Percentiles rank a stretch among this genome's conserved stretches.
Evolutionary conservation across 2,113 vertebrate genomes (phyloP).

Genomic region (Cisticola juncidis): DNA sequence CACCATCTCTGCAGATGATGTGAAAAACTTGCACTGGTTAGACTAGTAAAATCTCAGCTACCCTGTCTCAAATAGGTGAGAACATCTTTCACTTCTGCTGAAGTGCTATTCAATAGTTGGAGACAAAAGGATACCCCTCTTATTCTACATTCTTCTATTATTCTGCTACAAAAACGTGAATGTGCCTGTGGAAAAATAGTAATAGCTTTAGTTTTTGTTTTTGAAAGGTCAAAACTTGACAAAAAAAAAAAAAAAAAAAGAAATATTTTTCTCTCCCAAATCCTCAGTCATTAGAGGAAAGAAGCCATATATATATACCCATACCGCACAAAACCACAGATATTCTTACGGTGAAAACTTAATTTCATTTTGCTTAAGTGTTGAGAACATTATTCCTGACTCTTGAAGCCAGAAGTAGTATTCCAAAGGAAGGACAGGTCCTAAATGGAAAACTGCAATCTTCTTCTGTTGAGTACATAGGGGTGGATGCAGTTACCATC

Average conservation of each 20-base stretch:
- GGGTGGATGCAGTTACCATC: not conserved
- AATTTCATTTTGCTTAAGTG: not conserved
- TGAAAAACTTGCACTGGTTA: not conserved
- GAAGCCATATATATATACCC: not conserved
- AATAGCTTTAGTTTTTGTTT: not conserved
- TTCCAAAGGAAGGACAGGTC: not conserved
- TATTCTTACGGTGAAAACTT: not conserved
- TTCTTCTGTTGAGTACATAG: not conserved
- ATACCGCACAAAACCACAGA: not conserved
- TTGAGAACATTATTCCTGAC: not conserved
- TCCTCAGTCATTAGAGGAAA: not conserved
- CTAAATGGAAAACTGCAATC: not conserved
- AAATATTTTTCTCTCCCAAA: fast-evolving
- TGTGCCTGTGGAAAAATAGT: not conserved
- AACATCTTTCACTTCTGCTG: not conserved
- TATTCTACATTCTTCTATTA: not conserved
- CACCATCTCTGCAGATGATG: not conserved
- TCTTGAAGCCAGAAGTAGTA: not conserved
- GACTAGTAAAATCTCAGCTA: not conserved
- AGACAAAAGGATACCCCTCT: not conserved
- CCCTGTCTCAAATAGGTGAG: not conserved
- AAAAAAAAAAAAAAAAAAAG: not conserved
- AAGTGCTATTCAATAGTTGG: not conserved
- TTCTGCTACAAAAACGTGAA: not conserved
- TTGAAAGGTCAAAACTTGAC: not conserved